phyloP scores from a whole-genome alignment of 2,888 invertebrate genomes.

The Eupithecia tripunctaria region DNA sequence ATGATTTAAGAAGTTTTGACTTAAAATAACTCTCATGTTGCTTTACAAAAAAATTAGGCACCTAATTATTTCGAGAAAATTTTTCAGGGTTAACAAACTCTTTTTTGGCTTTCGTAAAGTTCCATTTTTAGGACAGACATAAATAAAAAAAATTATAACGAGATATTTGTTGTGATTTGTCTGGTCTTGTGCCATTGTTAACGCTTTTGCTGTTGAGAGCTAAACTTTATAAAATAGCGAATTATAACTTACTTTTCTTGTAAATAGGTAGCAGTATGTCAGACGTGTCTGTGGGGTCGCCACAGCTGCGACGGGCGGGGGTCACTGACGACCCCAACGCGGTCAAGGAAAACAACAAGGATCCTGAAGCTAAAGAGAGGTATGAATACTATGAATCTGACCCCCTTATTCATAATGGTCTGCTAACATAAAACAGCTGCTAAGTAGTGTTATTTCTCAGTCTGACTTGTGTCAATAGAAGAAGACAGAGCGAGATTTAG shows the following conservation, averaged over 20 bases:
- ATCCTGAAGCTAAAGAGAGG: constrained; percentile 57
- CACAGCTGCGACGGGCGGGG: constrained; percentile 76
- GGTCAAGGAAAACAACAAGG: constrained; percentile 43
- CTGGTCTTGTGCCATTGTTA: not conserved
- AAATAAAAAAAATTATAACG: not conserved
- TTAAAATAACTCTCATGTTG: not conserved
- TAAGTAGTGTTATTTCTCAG: no score
- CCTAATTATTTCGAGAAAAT: no score
- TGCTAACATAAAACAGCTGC: no score
- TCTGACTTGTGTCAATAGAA: no score
- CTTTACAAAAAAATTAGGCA: not conserved
- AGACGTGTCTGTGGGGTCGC: constrained; percentile 88
- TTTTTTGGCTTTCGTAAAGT: not conserved
- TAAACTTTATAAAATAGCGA: not conserved
- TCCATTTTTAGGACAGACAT: no score
- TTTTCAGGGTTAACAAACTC: no score
- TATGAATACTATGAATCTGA: constrained; percentile 35
- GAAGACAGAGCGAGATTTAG: no score
- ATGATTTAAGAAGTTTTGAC: not conserved
- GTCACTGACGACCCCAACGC: constrained; percentile 82
- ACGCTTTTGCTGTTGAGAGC: not conserved
- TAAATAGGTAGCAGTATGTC: constrained; percentile 89
- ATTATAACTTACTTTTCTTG: not conserved
- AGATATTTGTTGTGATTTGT: not conserved
- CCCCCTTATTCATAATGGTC: no score